Evolutionary conservation across 64 coral and sea anemone species (phyloP).

Genomic region (Astreopora myriophthalma): DNA sequence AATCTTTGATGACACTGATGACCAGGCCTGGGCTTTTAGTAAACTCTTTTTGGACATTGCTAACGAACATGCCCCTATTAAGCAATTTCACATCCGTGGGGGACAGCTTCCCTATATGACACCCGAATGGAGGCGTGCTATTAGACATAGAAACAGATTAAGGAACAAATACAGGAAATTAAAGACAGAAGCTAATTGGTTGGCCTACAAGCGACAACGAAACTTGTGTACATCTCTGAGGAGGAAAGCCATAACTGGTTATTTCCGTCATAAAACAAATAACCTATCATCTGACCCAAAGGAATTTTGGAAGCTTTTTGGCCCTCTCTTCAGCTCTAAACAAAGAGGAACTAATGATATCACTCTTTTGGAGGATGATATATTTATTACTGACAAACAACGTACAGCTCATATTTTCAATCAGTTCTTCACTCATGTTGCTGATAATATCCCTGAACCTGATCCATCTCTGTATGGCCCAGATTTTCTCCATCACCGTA

Average conservation of each 20-base stretch:
- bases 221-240: conserved; percentile 41
- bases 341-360: conserved; percentile 37
- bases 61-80: conserved; percentile 37
- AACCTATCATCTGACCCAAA: conserved; percentile 8
- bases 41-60: conserved; percentile 20
- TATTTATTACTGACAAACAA: conserved; percentile 21
- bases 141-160: not conserved
- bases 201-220: conserved; percentile 12
- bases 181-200: conserved; percentile 7
- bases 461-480: not conserved
- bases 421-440: not conserved
- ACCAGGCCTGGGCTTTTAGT: conserved; percentile 38
- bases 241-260: conserved; percentile 27
- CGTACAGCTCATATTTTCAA: not conserved
- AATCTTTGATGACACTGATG: conserved; percentile 23
- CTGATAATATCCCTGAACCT: not conserved
- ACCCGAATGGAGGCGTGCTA: conserved; percentile 1
- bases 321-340: conserved; percentile 12
- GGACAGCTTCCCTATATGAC: conserved; percentile 30
- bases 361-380: conserved; percentile 9
- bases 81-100: conserved; percentile 22
- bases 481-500: not conserved
- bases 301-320: conserved; percentile 43
- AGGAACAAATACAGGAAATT: not conserved
- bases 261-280: conserved; percentile 29